Evolutionary conservation across 2,113 vertebrate genomes (phyloP).

Genomic region (Piaya cayana): DNA sequence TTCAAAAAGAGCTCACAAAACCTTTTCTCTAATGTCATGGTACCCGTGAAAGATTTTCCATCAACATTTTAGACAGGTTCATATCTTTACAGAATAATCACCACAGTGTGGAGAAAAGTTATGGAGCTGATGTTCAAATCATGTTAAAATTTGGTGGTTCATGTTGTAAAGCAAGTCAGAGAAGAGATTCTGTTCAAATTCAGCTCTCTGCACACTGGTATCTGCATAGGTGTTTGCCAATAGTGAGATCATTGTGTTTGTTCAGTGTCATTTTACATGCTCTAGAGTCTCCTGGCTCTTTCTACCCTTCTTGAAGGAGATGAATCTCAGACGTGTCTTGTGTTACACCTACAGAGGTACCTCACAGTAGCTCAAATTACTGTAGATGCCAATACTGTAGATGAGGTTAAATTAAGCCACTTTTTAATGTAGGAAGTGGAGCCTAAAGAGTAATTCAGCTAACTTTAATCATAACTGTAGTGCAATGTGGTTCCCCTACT

Average conservation of each 20-base stretch:
- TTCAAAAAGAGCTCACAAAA: not conserved
- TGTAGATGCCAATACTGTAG: not conserved
- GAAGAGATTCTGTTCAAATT: not conserved
- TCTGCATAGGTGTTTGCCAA: not conserved
- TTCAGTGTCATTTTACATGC: not conserved
- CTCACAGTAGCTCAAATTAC: not conserved
- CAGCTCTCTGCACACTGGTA: not conserved
- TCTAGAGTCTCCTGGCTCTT: not conserved
- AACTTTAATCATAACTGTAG: not conserved
- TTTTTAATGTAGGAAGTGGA: not conserved
- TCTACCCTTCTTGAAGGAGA: not conserved
- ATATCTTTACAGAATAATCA: not conserved
- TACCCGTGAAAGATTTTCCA: not conserved
- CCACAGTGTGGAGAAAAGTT: not conserved
- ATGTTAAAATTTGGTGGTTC: not conserved
- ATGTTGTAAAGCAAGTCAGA: not conserved
- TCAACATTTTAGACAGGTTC: not conserved
- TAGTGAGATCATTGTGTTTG: not conserved
- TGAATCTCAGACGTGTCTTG: not conserved
- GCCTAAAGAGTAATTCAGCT: not conserved
- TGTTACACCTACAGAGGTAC: not conserved
- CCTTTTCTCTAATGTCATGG: not conserved
- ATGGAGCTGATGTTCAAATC: not conserved
- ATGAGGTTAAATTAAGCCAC: not conserved
- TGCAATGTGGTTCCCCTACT: not conserved